Base-by-base conservation (phyloP, 2,797 vertebrate species). In the Ctenochaetus hawaiiensis region DNA sequence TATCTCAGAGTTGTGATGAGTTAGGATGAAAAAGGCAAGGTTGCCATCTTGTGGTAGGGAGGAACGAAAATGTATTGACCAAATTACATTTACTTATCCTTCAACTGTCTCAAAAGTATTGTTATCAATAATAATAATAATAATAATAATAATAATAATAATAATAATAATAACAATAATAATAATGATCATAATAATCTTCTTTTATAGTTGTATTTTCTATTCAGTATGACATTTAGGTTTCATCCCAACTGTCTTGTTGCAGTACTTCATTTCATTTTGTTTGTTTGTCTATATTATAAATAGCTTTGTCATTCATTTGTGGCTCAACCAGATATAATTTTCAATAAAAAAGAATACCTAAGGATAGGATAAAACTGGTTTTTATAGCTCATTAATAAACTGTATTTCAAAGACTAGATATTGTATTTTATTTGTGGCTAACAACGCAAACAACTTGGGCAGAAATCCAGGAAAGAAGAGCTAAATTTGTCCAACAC, bases 11-110 rank as follows among this genome's bases (percentile, higher is more conserved):
- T 57, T 45, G 23, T 22, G n/a, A n/a, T n/a, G n/a, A 67, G 5
- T 17, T 11, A 4, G 37, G 9, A 5, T 64, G 41, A 75, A 17
- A 80, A 52, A 74, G 53, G n/a, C 54, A 79, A 64, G 54, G 59
- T 68, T 72, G 89, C 90, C 90, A 91, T 90, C 92, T 91, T 82
- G 89, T 92, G 92, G 89, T 68, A 69, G 1, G 18, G n/a, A 65
- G n/a, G 53, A 88, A 57, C n/a, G 56, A 18, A 2, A 18, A 20
- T 18, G 39, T 10, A 39, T 39, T 8, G 20, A 49, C 5, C 52
- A 16, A 48, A 34, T 57, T 1, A 43, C 1, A 39, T 54, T 43
- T 90, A 23, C 20, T 61, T 2, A 41, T 47, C 11, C 6, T 1
- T 23, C 14, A 9, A 6, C 30, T 12, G 23, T 53, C 18, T 44